Percentiles rank a stretch among this genome's conserved stretches.
These are phyloP conservation scores for Melanophora roralis DNA, from an alignment of 2,888 invertebrate species.

Conservation along the genomic window DNA sequence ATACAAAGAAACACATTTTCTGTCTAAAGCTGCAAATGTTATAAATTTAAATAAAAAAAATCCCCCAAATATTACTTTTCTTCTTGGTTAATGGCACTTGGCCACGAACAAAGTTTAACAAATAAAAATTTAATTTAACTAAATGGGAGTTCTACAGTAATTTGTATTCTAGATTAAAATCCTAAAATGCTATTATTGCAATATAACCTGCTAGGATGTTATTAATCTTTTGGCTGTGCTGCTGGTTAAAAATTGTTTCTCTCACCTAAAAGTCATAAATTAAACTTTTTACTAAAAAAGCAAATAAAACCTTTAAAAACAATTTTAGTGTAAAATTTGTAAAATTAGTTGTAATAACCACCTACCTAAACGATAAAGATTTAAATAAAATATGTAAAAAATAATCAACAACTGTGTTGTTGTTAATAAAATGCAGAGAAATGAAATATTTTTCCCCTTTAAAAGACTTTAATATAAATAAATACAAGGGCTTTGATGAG, in stretches of 20 bases:
- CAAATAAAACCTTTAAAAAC: background rate
- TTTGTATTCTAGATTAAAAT: background rate
- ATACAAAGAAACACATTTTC: no score
- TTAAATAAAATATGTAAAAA: background rate
- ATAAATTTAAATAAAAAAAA: no score
- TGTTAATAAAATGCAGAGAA: background rate
- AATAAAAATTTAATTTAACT: no score
- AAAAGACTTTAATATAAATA: background rate
- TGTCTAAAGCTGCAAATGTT: no score
- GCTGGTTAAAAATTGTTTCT: no score
- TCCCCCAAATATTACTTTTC: no score
- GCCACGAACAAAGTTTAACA: conserved; percentile 9
- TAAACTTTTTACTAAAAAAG: background rate
- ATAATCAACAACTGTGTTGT: background rate
- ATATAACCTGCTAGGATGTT: conserved; percentile 60
- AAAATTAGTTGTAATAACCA: no score
- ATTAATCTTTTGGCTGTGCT: conserved; percentile 34
- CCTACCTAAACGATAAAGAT: no score
- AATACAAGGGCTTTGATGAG: no score
- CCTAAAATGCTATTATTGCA: conserved; percentile 34
- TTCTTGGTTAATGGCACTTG: background rate
- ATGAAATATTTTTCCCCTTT: background rate
- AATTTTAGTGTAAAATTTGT: background rate
- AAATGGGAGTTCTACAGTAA: no score
- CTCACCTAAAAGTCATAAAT: background rate